Base-by-base conservation (phyloP, 1,140 invertebrate genomes). In the Drosophila hydei region DNA sequence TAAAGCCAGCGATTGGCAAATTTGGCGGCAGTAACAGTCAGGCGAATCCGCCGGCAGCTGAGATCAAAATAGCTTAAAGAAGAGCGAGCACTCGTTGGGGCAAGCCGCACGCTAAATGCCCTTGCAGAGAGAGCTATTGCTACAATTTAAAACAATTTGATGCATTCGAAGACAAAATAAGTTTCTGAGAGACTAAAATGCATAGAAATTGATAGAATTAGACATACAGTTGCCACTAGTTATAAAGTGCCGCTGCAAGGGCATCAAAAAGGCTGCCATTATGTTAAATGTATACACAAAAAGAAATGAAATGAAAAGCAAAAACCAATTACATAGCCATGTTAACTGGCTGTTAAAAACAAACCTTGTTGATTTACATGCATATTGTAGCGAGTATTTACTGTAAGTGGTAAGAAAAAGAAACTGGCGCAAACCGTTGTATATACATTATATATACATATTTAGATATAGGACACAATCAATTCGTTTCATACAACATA, bases 21-120 rank as follows among this genome's bases (percentile, higher is more conserved):
- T 65, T 56, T 21, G 42, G 42, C 30, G 25, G 42, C 27, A 45
- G 4, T 59, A 12, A 14, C 52, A 9, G 9, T 18, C 43, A 21
- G 43, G 43, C 1, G 11, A 45, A 19, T 47, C 65, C 55, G 14
- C 19, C 55, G 50, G 25, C 25, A 19, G n/a, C 77, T 36, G 77
- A 77, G 21, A 48, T 74, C n/a, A 85, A 84, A 68, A 84, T 84
- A 7, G 64, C 60, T 25, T 83, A 72, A 67, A 62, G n/a, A 38
- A n/a, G 36, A 14, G n/a, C 36, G n/a, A 14, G 1, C 0, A 36
- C 36, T 6, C 4, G 11, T 14, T 6, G 12, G 12, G 36, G 36
- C 36, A 14, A 1, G 36, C 36, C 11, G 14, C 4, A 18, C 16
- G 9, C 16, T 5, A 30, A 18, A n/a, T 27, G 38, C 23, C 47